Evolutionary conservation across 2,797 vertebrate species (phyloP), one percentile per base, ranked within the genome.

Genomic region (Poecile montanus): DNA sequence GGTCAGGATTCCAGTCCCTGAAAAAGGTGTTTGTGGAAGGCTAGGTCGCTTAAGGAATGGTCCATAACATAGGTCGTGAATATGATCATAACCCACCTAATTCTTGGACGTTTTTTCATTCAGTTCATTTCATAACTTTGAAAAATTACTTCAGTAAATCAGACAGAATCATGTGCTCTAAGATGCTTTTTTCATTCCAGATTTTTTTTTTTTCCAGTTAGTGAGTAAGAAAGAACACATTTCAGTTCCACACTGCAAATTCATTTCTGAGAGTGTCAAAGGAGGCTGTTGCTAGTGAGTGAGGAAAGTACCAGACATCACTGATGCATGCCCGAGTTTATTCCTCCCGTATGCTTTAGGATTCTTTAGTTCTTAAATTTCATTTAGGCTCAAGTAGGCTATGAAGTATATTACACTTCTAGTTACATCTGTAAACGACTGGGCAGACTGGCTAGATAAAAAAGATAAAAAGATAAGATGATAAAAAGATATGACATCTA

Each of bases 301-400:
- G 10, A 36, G 65, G 27, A 65, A 58, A 15, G 38, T n/a, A 72
- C 9, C 21, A 63, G 38, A 7, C 30, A 53, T 36, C 14, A 9
- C 16, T 44, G 22, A 11, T 50, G 34, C 4, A 0, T 27, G 18
- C 11, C 19, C 0, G 1, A 3, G 12, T 36, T 77, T 32, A 17
- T 80, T 80, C 32, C 68, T 50, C 42, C 19, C 0, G 0, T 26
- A 3, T 0, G 1, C 26, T 44, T 44, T 4, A 26, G 32, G 9
- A 4, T 44, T 72, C 2, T 34, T 38, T 47, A 16, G 8, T 84
- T 78, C 50, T 85, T 86, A 48, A 19, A 23, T 63, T 53, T 14
- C 51, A 9, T 60, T 73, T 44, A 22, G 30, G 11, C 19, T 75
- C 1, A 8, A 44, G 17, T 16, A 30, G 29, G 13, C 5, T 60